A percentile compares a stretch with the other conserved stretches of the same genome.
Evolutionary conservation across 2,888 invertebrate species (phyloP).

Genomic region (Lycocerus yunnanus): DNA sequence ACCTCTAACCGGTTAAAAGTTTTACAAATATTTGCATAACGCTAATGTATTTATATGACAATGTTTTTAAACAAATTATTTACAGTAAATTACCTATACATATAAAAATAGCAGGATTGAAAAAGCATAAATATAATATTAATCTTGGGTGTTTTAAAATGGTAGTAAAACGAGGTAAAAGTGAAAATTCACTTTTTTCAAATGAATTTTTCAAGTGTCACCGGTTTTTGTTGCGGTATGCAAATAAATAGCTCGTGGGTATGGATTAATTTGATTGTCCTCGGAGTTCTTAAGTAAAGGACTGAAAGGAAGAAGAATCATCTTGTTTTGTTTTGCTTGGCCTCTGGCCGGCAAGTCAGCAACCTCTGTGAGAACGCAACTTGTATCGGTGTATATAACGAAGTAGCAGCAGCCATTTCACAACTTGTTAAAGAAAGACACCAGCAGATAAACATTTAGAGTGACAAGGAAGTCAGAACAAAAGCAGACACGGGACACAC

Average conservation of each 20-base stretch:
- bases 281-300: constrained; percentile 22
- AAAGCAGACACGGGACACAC: constrained; percentile 53
- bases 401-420: constrained; percentile 60
- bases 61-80: background rate
- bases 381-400: constrained; percentile 56
- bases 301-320: constrained; percentile 45
- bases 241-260: background rate
- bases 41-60: background rate
- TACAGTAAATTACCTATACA: background rate
- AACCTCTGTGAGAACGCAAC: constrained; percentile 56
- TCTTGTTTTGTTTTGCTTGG: constrained; percentile 55
- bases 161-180: background rate
- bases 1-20: background rate
- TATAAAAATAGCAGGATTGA: background rate
- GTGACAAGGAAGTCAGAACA: constrained; percentile 51
- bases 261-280: constrained; percentile 2
- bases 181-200: background rate
- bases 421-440: constrained; percentile 60
- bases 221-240: background rate
- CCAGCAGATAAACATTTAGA: constrained; percentile 37
- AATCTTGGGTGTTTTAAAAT: background rate
- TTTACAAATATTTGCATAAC: background rate
- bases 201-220: background rate
- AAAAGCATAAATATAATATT: background rate
- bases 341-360: constrained; percentile 56